These are phyloP conservation scores for Panthera tigris DNA, from an alignment of 2,113 vertebrate genomes.

Conservation along the genomic window DNA sequence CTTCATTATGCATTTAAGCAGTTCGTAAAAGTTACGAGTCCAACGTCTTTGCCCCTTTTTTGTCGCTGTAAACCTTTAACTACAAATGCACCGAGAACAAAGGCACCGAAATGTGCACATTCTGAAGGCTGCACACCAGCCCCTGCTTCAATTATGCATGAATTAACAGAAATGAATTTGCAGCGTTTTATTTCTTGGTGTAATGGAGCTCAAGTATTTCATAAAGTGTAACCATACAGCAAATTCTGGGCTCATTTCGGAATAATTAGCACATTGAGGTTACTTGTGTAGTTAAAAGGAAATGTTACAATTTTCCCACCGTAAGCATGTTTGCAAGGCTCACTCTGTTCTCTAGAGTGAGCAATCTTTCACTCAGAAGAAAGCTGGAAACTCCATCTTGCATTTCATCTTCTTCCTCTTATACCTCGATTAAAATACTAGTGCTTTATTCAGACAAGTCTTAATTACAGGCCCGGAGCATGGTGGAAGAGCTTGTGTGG, in stretches of 20 bases:
- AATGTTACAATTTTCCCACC: constrained; percentile 61
- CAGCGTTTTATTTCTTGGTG: constrained; percentile 76
- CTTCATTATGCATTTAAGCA: constrained; percentile 74
- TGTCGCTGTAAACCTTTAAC: constrained; percentile 73
- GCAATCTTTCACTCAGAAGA: constrained; percentile 39
- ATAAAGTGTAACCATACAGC: constrained; percentile 80
- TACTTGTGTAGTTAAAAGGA: constrained; percentile 78
- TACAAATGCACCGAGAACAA: constrained; percentile 60
- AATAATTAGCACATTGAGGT: constrained; percentile 76
- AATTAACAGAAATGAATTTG: constrained; percentile 82
- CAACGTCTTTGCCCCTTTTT: constrained; percentile 56
- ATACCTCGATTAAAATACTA: constrained; percentile 61
- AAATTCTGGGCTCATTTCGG: constrained; percentile 80
- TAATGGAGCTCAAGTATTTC: constrained; percentile 82
- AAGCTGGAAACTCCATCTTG: constrained; percentile 48
- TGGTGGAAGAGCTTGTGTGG: constrained; percentile 31
- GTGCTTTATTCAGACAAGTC: constrained; percentile 64
- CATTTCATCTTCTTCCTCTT: constrained; percentile 51
- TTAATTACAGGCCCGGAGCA: constrained; percentile 65
- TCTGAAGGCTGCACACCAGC: constrained; percentile 36
- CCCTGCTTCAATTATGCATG: constrained; percentile 78
- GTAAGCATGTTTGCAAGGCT: constrained; percentile 75
- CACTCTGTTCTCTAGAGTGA: constrained; percentile 65
- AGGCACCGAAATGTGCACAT: constrained; percentile 64
- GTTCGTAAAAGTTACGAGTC: constrained; percentile 71